Percentiles rank a stretch among this genome's conserved stretches.
Evolutionary conservation across 2,888 invertebrate species (phyloP).

Genomic region (Podabrus alpinus): DNA sequence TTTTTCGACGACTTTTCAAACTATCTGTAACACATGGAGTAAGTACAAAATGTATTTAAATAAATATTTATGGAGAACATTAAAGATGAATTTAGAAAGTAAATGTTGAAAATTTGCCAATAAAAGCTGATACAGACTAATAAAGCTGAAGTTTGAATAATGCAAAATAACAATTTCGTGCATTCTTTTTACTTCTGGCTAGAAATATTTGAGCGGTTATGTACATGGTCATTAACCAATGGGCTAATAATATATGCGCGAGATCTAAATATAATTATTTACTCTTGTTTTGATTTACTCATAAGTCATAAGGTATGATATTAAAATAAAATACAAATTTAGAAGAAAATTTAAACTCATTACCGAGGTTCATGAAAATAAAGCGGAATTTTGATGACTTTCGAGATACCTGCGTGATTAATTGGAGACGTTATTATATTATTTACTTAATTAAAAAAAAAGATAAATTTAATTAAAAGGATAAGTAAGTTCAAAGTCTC

Average conservation of each 20-base stretch:
- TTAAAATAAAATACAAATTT: not conserved
- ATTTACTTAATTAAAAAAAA: not conserved
- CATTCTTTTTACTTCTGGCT: not conserved
- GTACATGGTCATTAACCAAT: not conserved
- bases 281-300: not conserved
- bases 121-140: not conserved
- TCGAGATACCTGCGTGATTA: not conserved
- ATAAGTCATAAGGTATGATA: not conserved
- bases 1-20: not conserved
- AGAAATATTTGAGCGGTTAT: not conserved
- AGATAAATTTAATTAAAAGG: not conserved
- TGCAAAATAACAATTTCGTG: not conserved
- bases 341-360: not conserved
- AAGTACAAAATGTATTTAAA: not conserved
- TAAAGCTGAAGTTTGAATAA: not conserved
- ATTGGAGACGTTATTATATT: not conserved
- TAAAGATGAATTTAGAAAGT: not conserved
- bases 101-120: not conserved
- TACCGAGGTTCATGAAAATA: no score
- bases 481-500: slow-evolving; percentile 17
- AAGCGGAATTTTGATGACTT: not conserved
- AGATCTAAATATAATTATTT: not conserved
- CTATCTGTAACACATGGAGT: not conserved
- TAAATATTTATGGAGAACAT: not conserved
- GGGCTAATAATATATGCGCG: not conserved